A percentile compares a stretch with the other conserved stretches of the same genome.
These are phyloP conservation scores for Margaritifera margaritifera DNA, from an alignment of 2,888 invertebrate genomes.

Conservation along the genomic window DNA sequence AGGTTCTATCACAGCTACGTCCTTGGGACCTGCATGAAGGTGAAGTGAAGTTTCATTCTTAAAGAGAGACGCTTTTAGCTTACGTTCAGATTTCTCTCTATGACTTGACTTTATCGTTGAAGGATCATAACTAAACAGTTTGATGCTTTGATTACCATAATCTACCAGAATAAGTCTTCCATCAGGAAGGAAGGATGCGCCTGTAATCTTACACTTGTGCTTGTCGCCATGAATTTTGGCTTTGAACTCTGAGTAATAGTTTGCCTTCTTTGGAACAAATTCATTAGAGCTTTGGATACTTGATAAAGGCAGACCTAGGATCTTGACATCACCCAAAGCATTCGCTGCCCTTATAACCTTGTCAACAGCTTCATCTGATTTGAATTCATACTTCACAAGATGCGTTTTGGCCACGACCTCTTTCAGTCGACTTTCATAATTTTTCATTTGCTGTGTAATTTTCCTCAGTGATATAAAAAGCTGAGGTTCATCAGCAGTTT, in stretches of 20 bases:
- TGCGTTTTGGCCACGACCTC: no score
- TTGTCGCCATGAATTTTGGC: conserved; percentile 16
- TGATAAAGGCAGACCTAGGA: background rate
- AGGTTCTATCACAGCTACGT: conserved; percentile 14
- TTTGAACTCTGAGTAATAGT: conserved; percentile 11
- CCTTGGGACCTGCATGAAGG: conserved; percentile 11
- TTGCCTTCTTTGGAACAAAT: conserved; percentile 9
- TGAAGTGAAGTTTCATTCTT: conserved; percentile 2
- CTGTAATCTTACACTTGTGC: conserved; percentile 24
- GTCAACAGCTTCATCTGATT: no score
- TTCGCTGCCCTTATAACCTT: no score
- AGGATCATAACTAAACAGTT: conserved; percentile 14
- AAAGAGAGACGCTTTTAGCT: background rate
- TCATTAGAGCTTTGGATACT: conserved; percentile 1
- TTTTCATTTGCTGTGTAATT: no score
- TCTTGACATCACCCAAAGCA: no score
- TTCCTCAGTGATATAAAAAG: no score
- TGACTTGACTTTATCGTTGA: no score
- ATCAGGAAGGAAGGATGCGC: conserved; percentile 20
- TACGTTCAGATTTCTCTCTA: no score
- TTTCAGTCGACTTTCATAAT: no score
- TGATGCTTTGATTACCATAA: conserved; percentile 19
- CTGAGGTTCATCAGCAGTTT: no score
- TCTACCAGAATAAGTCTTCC: conserved; percentile 18
- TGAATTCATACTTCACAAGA: no score